These are phyloP conservation scores for Noctuana brunneofusca DNA, from an alignment of 2,888 invertebrate genomes.

Conservation along the genomic window DNA sequence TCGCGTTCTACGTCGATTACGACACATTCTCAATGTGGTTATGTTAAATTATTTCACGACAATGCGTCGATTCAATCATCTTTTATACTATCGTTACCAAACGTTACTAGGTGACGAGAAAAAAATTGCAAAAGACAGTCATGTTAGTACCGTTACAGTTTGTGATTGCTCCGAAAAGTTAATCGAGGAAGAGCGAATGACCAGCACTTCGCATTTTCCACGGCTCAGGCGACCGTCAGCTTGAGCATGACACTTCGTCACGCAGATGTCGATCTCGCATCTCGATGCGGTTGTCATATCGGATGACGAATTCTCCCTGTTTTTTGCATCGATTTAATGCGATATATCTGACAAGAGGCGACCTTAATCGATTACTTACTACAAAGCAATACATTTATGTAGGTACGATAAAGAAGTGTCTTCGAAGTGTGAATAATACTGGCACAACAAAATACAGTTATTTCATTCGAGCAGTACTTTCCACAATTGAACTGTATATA, in stretches of 20 bases:
- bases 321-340: constrained; percentile 40
- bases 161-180: constrained; percentile 46
- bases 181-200: constrained; percentile 35
- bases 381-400: constrained; percentile 18
- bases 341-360: constrained; percentile 36
- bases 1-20: constrained; percentile 3
- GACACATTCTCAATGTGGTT: not conserved
- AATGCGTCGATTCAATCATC: constrained; percentile 9
- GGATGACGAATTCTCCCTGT: constrained; percentile 49
- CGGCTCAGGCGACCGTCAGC: constrained; percentile 48
- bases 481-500: constrained; percentile 71
- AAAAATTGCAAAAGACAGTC: constrained; percentile 46
- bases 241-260: constrained; percentile 54
- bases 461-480: constrained; percentile 33
- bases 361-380: constrained; percentile 58
- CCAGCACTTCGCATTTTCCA: constrained; percentile 62
- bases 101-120: constrained; percentile 26
- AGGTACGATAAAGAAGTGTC: not conserved
- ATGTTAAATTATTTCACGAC: constrained; percentile 15
- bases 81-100: constrained; percentile 13
- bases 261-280: constrained; percentile 45
- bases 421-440: constrained; percentile 6
- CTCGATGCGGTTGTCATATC: constrained; percentile 52
- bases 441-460: constrained; percentile 15
- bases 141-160: constrained; percentile 62